Evolutionary conservation across 2,888 invertebrate genomes (phyloP), one percentile per base, ranked within the genome.

Genomic region (Tolmerus cingulatus): DNA sequence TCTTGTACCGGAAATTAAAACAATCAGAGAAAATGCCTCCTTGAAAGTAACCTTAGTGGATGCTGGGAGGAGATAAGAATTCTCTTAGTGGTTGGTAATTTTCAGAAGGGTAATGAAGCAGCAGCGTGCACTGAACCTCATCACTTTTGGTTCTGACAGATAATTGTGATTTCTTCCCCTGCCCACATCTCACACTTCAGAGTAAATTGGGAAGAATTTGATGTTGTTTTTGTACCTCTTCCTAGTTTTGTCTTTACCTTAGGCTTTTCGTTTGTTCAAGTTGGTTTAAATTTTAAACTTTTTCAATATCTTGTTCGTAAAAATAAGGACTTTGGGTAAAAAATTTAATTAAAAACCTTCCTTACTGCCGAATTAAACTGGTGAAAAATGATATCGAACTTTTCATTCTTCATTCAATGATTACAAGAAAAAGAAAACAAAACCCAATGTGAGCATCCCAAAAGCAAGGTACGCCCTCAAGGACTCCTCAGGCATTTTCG

Each of bases 1-100:
- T 74, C 85, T 85, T 85, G 43, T 85, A 57, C 77, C 86, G 86
- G 86, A 86, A 86, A 86, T 86, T 86, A 86, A 86, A 86, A 86
- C 78, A 86, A 86, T 86, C 86, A 86, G 37, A 40, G 78, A 78
- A 79, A 27, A 57, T 86, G 78, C 57, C 86, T 43, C 40, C 66
- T 78, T 86, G 86, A 86, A 86, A 86, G 78, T 86, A 86, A 86
- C 86, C 76, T 30, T 86, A 57, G 57, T 37, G 43, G 55, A 27
- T 55, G 37, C 19, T 77, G 34, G 78, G 23, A 79, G 55, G 43
- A 23, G 74, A 74, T 74, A 74, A 74, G 46, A 46, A 43, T 74
- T 40, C 43, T 27, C 46, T 85, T 27, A 16, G 14, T 74, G 85
- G 74, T 74, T 85, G 27, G 85, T 74, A 74, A 85, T 57, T 43